These are phyloP conservation scores for Danio tinwini DNA, from an alignment of 2,797 vertebrate species.

Conservation along the genomic window DNA sequence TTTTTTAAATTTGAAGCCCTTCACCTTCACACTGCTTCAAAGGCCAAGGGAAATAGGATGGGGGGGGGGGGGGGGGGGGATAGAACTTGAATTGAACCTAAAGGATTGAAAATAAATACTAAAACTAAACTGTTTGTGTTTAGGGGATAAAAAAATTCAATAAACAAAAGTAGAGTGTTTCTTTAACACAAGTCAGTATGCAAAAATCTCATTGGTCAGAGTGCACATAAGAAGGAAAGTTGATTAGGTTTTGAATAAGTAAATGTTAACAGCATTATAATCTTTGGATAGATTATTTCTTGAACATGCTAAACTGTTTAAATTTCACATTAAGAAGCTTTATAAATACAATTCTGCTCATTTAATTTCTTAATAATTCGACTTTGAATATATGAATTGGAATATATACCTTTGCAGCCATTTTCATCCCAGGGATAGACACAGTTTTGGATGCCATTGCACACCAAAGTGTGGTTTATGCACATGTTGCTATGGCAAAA, in stretches of 20 bases:
- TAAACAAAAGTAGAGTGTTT: too few relatives aligned
- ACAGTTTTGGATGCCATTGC: conserved; percentile 98
- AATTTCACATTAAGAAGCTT: background rate
- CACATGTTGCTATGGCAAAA: conserved; percentile 99
- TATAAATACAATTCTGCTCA: background rate
- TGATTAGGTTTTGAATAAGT: background rate
- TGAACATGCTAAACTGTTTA: background rate
- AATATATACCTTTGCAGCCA: conserved; percentile 92
- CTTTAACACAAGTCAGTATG: too few relatives aligned
- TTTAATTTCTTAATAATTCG: background rate
- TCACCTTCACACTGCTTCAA: too few relatives aligned
- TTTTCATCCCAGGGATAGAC: conserved; percentile 99
- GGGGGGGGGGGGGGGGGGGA: too few relatives aligned
- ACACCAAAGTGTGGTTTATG: conserved; percentile 95
- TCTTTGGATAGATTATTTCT: background rate
- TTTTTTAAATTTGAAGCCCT: too few relatives aligned
- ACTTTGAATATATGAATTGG: background rate
- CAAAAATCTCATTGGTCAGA: too few relatives aligned
- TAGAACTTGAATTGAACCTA: too few relatives aligned
- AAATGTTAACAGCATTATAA: background rate
- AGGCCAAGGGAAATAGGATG: too few relatives aligned
- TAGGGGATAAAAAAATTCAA: too few relatives aligned
- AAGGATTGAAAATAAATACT: too few relatives aligned
- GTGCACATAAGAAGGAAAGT: background rate
- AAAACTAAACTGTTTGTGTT: too few relatives aligned